Evolutionary conservation across 2,113 vertebrate genomes (phyloP).

Genomic region (Myrmophylax atrothorax): DNA sequence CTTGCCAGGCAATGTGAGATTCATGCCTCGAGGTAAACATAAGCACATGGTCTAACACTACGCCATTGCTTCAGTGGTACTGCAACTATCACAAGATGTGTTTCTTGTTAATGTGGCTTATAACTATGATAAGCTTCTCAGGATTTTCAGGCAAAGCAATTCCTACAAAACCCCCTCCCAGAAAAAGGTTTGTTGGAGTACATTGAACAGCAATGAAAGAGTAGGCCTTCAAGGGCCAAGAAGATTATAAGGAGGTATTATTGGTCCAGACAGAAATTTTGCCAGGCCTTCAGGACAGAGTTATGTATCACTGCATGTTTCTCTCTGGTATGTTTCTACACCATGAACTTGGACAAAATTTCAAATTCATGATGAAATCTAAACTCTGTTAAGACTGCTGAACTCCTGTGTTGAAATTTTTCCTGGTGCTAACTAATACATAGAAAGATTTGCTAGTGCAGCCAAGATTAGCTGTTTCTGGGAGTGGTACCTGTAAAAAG

Average conservation of each 20-base stretch:
- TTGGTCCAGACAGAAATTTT: conserved; percentile 42
- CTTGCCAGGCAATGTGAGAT: neutral
- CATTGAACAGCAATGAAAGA: neutral
- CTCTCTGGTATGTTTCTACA: conserved; percentile 16
- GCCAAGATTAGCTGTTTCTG: neutral
- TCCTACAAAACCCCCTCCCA: neutral
- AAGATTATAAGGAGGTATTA: conserved; percentile 43
- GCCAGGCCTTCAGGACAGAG: conserved; percentile 45
- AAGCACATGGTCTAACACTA: neutral
- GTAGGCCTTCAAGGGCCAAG: neutral
- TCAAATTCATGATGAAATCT: conserved; percentile 35
- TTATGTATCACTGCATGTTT: neutral
- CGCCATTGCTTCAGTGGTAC: neutral
- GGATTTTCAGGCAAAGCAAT: conserved; percentile 23
- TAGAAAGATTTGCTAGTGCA: neutral
- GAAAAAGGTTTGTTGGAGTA: conserved; percentile 8
- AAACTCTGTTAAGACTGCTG: conserved; percentile 30
- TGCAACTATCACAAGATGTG: neutral
- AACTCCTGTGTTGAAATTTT: conserved; percentile 13
- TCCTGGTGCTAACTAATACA: neutral
- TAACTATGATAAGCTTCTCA: conserved; percentile 20
- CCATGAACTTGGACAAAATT: conserved; percentile 26
- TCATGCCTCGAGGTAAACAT: neutral
- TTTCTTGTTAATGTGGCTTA: neutral
- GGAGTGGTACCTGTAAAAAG: conserved; percentile 12